Evolutionary conservation across 2,888 invertebrate genomes (phyloP).

Genomic region (Heliconius charithonia): DNA sequence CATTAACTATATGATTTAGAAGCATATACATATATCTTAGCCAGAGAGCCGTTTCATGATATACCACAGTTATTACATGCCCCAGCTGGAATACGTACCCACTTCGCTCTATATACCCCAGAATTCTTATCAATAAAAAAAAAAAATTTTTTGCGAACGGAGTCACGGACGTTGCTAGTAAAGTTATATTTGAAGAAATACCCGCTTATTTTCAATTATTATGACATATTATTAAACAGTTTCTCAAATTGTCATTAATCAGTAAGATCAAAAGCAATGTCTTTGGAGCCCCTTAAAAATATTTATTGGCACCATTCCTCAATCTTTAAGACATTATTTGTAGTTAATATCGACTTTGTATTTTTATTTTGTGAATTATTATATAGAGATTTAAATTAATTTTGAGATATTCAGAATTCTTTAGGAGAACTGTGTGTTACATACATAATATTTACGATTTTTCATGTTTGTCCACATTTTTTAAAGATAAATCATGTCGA

Average conservation of each 20-base stretch:
- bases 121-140: no score
- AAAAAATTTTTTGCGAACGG: no score
- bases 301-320: conserved; percentile 41
- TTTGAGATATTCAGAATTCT: neutral
- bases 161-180: neutral
- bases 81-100: no score
- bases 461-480: no score
- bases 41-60: no score
- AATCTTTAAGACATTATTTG: conserved; percentile 41
- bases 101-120: no score
- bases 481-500: no score
- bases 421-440: neutral
- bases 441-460: no score
- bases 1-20: no score
- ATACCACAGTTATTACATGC: no score
- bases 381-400: neutral
- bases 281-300: conserved; percentile 27
- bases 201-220: conserved; percentile 8
- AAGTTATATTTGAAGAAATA: conserved; percentile 5
- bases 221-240: conserved; percentile 9
- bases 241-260: conserved; percentile 22
- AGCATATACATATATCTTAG: no score
- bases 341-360: conserved; percentile 21
- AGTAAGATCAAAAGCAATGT: conserved; percentile 28
- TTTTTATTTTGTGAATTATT: conserved; percentile 14